These are phyloP conservation scores for Helicoverpa zea DNA, from an alignment of 1,140 invertebrate genomes.

Conservation along the genomic window DNA sequence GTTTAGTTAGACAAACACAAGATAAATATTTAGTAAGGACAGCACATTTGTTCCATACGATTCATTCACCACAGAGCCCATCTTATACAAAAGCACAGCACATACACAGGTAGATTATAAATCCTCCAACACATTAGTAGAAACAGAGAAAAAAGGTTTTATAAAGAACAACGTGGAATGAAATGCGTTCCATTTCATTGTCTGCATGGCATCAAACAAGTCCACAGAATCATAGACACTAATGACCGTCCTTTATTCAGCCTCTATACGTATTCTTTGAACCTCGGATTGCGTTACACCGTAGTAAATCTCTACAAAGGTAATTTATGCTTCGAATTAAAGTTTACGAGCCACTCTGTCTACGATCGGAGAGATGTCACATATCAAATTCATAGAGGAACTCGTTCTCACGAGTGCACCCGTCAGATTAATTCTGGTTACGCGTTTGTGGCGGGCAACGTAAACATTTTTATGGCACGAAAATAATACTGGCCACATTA, in stretches of 20 bases:
- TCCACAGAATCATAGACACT: conserved; percentile 58
- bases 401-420: conserved; percentile 69
- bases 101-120: conserved; percentile 27
- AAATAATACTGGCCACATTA: conserved; percentile 52
- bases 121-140: conserved; percentile 25
- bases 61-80: not conserved
- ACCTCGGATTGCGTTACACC: conserved; percentile 66
- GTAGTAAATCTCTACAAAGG: conserved; percentile 70
- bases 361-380: conserved; percentile 69
- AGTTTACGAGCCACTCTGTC: conserved; percentile 73
- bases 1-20: conserved; percentile 42
- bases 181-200: conserved; percentile 59
- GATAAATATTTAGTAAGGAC: conserved; percentile 12
- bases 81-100: not conserved
- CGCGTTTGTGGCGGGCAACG: conserved; percentile 56
- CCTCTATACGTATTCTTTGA: conserved; percentile 62
- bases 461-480: conserved; percentile 62
- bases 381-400: conserved; percentile 73
- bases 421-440: conserved; percentile 73
- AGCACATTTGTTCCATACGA: conserved; percentile 6
- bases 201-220: conserved; percentile 52
- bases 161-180: conserved; percentile 38
- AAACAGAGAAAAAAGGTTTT: conserved; percentile 31
- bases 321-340: conserved; percentile 78
- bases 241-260: conserved; percentile 70